Evolutionary conservation across 2,113 vertebrate genomes (phyloP), one percentile per base, ranked within the genome.

Genomic region (Hoplias malabaricus): DNA sequence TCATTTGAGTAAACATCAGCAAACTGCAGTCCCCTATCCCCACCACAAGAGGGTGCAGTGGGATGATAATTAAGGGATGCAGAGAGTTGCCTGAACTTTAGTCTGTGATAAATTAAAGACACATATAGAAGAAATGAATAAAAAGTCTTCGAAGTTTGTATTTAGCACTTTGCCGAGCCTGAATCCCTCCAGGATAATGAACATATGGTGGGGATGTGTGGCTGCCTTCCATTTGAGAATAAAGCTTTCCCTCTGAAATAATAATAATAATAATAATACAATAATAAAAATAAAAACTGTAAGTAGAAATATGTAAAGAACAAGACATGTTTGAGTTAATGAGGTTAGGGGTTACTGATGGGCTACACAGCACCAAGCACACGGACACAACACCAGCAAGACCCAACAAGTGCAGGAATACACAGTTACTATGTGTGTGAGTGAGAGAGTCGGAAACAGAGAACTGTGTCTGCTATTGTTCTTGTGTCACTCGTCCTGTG

Each of bases 391-490:
- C n/a, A n/a, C n/a, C n/a, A n/a, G n/a, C n/a, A 48, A 48, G 46
- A n/a, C 46, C 46, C 46, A 14, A 48, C 46, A 48, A 48, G n/a
- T 14, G 11, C 46, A 48, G 14, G 46, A 48, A 19, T 48, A 48
- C 46, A 48, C 1, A 5, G 23, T 13, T 56, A 21, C 4, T 61
- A 36, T 61, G 8, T 33, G n/a, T 6, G 38, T 11, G 67, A 70
- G 68, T 40, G 62, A 62, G 76, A 40, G 9, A 59, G 29, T 6
- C 2, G 29, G 40, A 8, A 23, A n/a, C 4, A 6, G n/a, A 34
- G 48, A 48, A 4, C 31, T 69, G 12, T 46, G 29, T 75, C 61
- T 8, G 61, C 61, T 79, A 11, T 38, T 46, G 56, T 73, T 73
- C 42, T 42, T 69, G 25, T 1, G 3, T 34, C 36, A 7, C 34